Base-by-base conservation (phyloP, 2,113 vertebrate species). In the Nerophis lumbriciformis region DNA sequence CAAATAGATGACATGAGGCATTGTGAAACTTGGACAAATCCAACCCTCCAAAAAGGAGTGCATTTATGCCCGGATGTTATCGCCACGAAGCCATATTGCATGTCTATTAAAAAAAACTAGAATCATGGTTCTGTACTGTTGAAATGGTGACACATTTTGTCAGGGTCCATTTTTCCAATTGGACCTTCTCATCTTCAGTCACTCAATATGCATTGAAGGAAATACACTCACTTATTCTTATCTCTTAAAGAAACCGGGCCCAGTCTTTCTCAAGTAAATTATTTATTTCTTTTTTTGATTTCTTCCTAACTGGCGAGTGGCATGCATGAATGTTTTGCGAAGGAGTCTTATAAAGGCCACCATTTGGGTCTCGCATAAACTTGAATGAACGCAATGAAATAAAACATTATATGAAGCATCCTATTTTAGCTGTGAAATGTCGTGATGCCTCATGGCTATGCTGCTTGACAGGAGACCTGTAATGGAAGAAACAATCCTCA, bases 101-200 rank as follows among this genome's bases (percentile, higher is more conserved):
- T 70, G 68, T 69, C 38, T 69, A 16, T 60, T 28, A 28, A 28
- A 59, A 59, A 48, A 57, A 61, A 58, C 16, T 11, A n/a, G 61
- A 77, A 75, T 68, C 53, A 57, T 75, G 64, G 72, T 45, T 71
- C 39, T 69, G 61, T 36, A 52, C 56, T 64, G 70, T 76, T 56
- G 61, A 59, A 66, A 70, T 57, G 47, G 58, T 53, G 53, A 15
- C 37, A 63, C 14, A 69, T 75, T 76, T 63, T 72, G 50, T 45
- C 61, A 77, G 57, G 48, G 72, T 60, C 73, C 63, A 37, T 68
- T 83, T 75, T 77, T 71, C 12, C 52, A 53, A 51, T 77, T 73
- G 69, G 63, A 62, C 63, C 62, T 76, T 58, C 53, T 70, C 65
- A 62, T 78, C 59, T 63, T 54, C 69, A 69, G 59, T 71, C 65